A percentile compares a stretch with the other conserved stretches of the same genome.
phyloP scores from a whole-genome alignment of 2,888 invertebrate genomes.

The Acanthoscelides obtectus region DNA sequence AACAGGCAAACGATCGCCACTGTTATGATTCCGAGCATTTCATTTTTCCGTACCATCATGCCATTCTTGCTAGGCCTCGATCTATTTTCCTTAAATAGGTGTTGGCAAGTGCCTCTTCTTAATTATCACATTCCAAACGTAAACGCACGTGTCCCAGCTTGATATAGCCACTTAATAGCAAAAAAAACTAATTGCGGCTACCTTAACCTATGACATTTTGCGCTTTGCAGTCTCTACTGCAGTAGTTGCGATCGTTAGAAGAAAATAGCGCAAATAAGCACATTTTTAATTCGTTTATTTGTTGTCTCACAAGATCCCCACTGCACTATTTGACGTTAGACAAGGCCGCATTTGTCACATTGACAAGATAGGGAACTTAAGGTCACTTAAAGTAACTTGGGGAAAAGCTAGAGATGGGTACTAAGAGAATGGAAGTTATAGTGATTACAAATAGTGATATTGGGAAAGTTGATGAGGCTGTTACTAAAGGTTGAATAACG shows the following conservation, averaged over 20 bases:
- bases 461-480: too few relatives aligned
- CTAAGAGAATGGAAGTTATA: not conserved
- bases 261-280: not conserved
- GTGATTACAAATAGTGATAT: too few relatives aligned
- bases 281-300: not conserved
- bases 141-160: not conserved
- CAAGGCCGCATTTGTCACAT: too few relatives aligned
- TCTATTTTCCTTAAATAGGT: not conserved
- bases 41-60: constrained; percentile 32
- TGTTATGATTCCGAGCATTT: constrained; percentile 28
- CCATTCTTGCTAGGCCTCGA: not conserved
- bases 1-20: constrained; percentile 29
- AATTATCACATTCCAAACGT: not conserved
- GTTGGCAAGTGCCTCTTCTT: not conserved
- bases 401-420: not conserved
- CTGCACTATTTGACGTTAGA: not conserved
- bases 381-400: not conserved
- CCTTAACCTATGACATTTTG: not conserved
- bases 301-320: not conserved
- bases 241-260: not conserved
- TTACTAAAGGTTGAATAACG: too few relatives aligned
- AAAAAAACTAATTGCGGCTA: not conserved
- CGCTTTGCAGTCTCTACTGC: not conserved
- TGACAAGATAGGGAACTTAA: too few relatives aligned
- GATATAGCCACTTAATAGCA: not conserved